Evolutionary conservation across 2,888 invertebrate genomes (phyloP), one percentile per base, ranked within the genome.

Genomic region (Synergus umbraculus): DNA sequence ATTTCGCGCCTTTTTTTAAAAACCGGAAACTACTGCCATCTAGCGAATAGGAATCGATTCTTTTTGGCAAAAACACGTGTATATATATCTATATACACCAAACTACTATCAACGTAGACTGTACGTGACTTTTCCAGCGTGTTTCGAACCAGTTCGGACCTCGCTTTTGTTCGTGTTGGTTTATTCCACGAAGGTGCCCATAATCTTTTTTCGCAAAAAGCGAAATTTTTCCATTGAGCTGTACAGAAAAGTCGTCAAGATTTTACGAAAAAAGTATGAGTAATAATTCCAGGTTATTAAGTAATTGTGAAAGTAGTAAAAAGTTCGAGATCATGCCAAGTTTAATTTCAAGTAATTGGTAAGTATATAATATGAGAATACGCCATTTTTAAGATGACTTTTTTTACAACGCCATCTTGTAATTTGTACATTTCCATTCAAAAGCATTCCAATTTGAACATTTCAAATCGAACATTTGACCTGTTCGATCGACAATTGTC

Each of bases 341-440:
- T 91, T 94, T 95, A 93, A 93, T 94, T 92, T 94, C 94, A 92
- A 93, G 93, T 92, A 94, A 94, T 93, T 94, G 94, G 95, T 95
- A 91, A 94, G 94, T 94, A 86, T 44, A 64, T 37, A 29, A 66
- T 37, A 54, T 76, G 67, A 64, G 77, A 78, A 78, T 85, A 76
- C 87, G 86, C 87, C 86, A 87, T 87, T 88, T 88, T 87, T 86
- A 73, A 78, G 82, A 83, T 86, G 80, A 76, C 66, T 81, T 43
- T 69, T 83, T 66, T 81, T 54, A 73, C 81, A 77, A 63, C 87
- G 88, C 88, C 88, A 88, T 89, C 78, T 89, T 89, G 84, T 78
- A 81, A 81, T 78, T 81, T 76, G 49, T 54, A 46, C 49, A 46
- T 54, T 73, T 73, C 73, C 54, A 41, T 73, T 15, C n/a, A 54